phyloP scores from a whole-genome alignment of 1,140 invertebrate species.

The Bacillus rossius region DNA sequence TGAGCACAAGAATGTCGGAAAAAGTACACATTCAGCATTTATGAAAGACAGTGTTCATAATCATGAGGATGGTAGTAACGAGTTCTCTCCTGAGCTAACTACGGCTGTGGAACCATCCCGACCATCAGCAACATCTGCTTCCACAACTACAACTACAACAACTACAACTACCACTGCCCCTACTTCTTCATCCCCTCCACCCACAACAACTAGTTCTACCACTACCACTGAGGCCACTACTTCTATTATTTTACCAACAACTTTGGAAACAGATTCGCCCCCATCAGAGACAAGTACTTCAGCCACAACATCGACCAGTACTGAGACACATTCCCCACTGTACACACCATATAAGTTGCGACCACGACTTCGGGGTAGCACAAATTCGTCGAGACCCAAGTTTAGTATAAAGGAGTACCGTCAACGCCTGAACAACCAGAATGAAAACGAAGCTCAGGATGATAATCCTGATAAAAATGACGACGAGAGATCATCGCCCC shows the following conservation, averaged over 20 bases:
- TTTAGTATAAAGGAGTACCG: conserved; percentile 15
- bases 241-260: not conserved
- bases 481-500: too few species aligned
- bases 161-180: not conserved
- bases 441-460: too few species aligned
- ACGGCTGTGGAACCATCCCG: too few species aligned
- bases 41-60: too few species aligned
- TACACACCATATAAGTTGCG: not conserved
- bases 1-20: too few species aligned
- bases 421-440: conserved; percentile 2
- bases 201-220: conserved; percentile 2
- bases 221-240: conserved; percentile 5
- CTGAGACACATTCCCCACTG: not conserved
- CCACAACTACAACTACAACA: not conserved
- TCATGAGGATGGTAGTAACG: too few species aligned
- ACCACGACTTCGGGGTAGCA: not conserved
- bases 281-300: not conserved
- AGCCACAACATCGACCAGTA: not conserved
- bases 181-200: not conserved
- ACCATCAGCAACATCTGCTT: not conserved
- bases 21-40: too few species aligned
- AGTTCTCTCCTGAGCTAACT: too few species aligned
- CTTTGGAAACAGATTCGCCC: not conserved
- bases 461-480: too few species aligned
- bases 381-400: conserved; percentile 4